A percentile compares a stretch with the other conserved stretches of the same genome.
These are phyloP conservation scores for Nestor notabilis DNA, from an alignment of 2,113 vertebrate genomes.

Conservation along the genomic window DNA sequence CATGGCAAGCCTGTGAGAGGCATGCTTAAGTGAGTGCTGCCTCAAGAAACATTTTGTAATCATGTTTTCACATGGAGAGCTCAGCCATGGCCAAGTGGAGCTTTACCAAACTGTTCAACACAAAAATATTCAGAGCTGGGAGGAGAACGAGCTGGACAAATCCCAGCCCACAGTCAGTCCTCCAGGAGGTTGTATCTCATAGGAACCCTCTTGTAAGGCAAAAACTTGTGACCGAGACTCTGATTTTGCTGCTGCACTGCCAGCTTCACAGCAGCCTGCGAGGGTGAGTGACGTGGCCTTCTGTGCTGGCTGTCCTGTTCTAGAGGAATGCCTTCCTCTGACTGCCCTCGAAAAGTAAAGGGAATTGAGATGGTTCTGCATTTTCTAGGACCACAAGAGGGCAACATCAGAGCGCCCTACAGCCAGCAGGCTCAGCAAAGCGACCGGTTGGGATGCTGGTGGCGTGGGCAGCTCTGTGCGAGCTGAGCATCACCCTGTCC, in stretches of 20 bases:
- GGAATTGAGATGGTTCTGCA: background rate
- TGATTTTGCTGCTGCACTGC: background rate
- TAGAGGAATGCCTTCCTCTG: background rate
- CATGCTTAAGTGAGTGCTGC: background rate
- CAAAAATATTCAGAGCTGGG: conserved; percentile 29
- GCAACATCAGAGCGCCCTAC: conserved; percentile 4
- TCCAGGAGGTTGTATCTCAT: background rate
- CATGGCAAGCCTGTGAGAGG: background rate
- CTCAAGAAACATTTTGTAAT: conserved; percentile 54
- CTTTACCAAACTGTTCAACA: conserved; percentile 26
- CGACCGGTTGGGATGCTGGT: fast-evolving
- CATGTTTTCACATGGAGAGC: conserved; percentile 10
- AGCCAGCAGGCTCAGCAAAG: background rate
- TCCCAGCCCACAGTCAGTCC: background rate
- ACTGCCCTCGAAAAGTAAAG: background rate
- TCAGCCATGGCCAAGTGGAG: conserved; percentile 8
- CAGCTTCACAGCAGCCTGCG: background rate
- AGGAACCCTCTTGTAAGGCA: background rate
- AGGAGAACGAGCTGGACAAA: background rate
- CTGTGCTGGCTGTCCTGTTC: background rate
- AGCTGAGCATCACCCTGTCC: background rate
- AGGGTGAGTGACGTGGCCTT: background rate
- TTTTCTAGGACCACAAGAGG: conserved; percentile 57
- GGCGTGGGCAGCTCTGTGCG: background rate
- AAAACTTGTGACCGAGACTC: background rate